Evolutionary conservation across 1,140 invertebrate species (phyloP), one percentile per base, ranked within the genome.

Genomic region (Euura saliciscinereae): DNA sequence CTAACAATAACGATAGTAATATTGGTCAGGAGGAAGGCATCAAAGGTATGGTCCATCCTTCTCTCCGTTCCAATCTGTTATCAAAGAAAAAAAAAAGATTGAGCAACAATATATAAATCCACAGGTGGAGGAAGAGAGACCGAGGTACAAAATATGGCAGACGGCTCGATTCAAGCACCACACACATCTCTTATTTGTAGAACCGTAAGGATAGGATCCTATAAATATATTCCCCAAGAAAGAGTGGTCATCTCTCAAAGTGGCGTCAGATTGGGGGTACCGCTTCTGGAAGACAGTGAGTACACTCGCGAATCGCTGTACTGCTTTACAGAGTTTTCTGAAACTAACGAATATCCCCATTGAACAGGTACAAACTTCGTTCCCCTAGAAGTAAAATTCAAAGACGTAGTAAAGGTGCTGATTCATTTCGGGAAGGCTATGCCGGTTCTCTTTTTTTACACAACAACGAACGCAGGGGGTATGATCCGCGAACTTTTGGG

Each of bases 391-490:
- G 91, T 94, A 73, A 90, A 91, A 73, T 85, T 89, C 65, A 86
- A 86, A 70, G 91, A 94, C 79, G 90, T 95, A 66, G 89, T 94
- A 2, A 94, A 92, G 86, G 89, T 94, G 72, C 86, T 94, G 74
- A 90, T 91, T 68, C 92, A 94, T 88, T 94, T 94, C 87, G 91
- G 91, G 5, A 93, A 92, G 80, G 83, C 85, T 7, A 88, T 94
- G 80, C 93, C 94, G 2, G 91, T 96, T 2, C 85, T 97, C 69
- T 95, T 96, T 86, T 90, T 96, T 78, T 94, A 95, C 78, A 91
- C 93, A 43, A 90, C 90, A 71, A 88, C 89, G 66, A 88, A 83
- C 46, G 92, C 91, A 82, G 94, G 91, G 44, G 86, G 84, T 11
- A 90, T 89, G 77, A 91, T 96, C 73, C 89, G 94, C 73, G 90